Base-by-base conservation (phyloP, 2,888 invertebrate species). In the Drosophila pseudotalamancana region DNA sequence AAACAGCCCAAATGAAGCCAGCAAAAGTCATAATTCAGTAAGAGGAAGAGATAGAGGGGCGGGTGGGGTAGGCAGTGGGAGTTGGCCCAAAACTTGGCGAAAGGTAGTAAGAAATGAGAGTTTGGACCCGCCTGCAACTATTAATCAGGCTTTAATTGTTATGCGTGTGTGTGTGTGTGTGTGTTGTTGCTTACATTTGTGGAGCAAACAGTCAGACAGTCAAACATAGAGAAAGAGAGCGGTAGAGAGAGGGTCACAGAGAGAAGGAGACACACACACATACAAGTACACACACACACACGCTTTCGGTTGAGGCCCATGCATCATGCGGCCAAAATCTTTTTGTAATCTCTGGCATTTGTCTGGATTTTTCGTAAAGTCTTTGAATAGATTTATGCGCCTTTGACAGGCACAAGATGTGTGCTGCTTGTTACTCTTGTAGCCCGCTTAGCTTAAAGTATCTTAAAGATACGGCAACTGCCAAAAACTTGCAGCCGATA, bases 301-400 rank as follows among this genome's bases (percentile, higher is more conserved):
- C 71, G 49, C 76, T 56, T 72, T 64, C 61, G 46, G 54, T 63
- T 74, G 72, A 74, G 68, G 62, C 66, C 63, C 83, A 84, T 84
- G 84, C 77, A 84, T 84, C 84, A 84, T 84, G 88, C 77, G 84
- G 84, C 87, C 87, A 64, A 88, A 84, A 84, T 88, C 88, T 84
- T 88, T 87, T 83, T 88, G 84, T 84, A 84, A 88, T 84, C 84
- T 88, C 88, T 84, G 87, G 88, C 84, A 84, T 84, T 84, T 84
- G 84, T 84, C 84, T 84, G 88, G 84, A 84, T 84, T 84, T 88
- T 88, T 88, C 81, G 88, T 69, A 82, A 85, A 83, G 83, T 71
- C 88, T 84, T 84, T 80, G 87, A 84, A 88, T 88, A 88, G 88
- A 84, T 88, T 83, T 83, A 83, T 83, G 83, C 84, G 43, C 57